A percentile compares a stretch with the other conserved stretches of the same genome.
Conservation (phyloP, 1,140 invertebrate species). For the Drosophila yakuba region DNA sequence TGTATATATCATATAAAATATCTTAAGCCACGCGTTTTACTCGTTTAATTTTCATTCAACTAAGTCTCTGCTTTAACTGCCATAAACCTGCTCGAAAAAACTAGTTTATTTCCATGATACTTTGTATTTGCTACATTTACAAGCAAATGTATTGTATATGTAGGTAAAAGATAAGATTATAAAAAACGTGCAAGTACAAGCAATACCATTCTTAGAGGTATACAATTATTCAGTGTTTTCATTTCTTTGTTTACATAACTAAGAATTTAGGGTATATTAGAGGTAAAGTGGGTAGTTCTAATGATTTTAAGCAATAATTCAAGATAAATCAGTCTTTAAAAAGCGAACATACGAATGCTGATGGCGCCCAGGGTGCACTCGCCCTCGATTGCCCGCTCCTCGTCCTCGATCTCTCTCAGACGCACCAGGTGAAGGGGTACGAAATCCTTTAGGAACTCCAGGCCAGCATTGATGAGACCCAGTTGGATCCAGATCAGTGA, state of each 20-base stretch:
- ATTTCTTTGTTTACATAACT: no score
- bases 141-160: no score
- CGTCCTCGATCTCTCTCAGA: conserved; percentile 23
- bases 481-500: conserved; percentile 40
- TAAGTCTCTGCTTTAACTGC: neutral
- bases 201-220: no score
- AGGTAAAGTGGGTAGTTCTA: no score
- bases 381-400: conserved; percentile 28
- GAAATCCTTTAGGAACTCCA: conserved; percentile 19
- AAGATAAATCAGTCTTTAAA: conserved; percentile 1
- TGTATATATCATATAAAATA: neutral
- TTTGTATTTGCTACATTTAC: neutral
- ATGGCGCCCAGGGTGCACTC: conserved; percentile 54
- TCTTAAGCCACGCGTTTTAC: neutral
- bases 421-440: conserved; percentile 41
- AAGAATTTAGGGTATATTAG: no score
- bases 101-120: neutral
- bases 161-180: no score
- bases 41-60: neutral
- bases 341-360: conserved; percentile 46
- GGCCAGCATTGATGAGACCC: conserved; percentile 28
- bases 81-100: neutral
- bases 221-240: no score
- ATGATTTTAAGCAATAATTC: neutral
- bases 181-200: no score